phyloP scores from a whole-genome alignment of 2,113 vertebrate species.

The Tychaedon coryphoeus region DNA sequence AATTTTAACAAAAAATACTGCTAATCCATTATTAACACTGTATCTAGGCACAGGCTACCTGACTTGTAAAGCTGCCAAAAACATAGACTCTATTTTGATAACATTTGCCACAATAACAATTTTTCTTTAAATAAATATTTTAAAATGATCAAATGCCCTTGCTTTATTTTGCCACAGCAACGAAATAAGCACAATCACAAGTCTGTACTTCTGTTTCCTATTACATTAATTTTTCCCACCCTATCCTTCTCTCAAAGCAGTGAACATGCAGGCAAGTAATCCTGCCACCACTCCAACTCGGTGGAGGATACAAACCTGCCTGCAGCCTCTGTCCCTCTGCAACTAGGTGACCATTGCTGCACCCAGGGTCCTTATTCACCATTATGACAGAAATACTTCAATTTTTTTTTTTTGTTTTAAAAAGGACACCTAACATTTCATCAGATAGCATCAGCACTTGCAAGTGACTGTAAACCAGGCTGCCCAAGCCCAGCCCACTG shows the following conservation, averaged over 20 bases:
- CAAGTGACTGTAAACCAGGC: background rate
- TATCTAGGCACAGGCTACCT: background rate
- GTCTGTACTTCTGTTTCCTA: background rate
- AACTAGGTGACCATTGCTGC: background rate
- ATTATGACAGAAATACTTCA: background rate
- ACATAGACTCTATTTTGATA: background rate
- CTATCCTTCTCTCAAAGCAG: background rate
- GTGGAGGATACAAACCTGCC: background rate
- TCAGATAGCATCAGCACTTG: background rate
- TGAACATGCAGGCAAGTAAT: background rate
- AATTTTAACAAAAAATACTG: background rate
- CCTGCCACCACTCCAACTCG: accelerated
- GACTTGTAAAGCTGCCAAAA: background rate
- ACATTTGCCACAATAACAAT: background rate
- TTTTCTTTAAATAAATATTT: background rate
- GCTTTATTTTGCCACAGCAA: background rate
- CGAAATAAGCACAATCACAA: background rate
- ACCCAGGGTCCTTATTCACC: background rate
- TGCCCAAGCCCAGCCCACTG: background rate
- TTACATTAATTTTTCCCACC: background rate
- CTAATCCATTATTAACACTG: background rate
- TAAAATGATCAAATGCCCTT: background rate
- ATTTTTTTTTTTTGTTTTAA: background rate
- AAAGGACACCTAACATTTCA: background rate
- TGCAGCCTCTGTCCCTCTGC: background rate